A percentile compares a stretch with the other conserved stretches of the same genome.
Conservation (phyloP, 2,113 vertebrate species). For the Oryzias celebensis region DNA sequence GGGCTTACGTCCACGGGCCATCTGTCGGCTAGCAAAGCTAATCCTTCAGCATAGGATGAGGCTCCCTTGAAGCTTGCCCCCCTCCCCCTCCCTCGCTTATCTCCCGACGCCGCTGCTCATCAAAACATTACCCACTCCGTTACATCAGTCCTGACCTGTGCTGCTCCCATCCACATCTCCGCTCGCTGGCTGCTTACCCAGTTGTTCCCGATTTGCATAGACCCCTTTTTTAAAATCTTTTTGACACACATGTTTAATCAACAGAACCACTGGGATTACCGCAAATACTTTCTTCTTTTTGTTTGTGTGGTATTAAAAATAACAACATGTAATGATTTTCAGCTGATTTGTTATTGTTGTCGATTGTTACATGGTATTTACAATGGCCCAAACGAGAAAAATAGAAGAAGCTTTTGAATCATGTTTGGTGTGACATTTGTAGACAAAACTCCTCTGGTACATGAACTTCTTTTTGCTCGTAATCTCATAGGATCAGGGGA, state of each 20-base stretch:
- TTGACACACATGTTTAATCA: conserved; percentile 27
- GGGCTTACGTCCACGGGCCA: conserved; percentile 62
- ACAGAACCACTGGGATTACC: conserved; percentile 27
- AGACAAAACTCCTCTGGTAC: too few relatives aligned
- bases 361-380: background rate
- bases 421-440: too few relatives aligned
- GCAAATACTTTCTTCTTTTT: conserved; percentile 29
- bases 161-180: conserved; percentile 27
- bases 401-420: too few relatives aligned
- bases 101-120: conserved; percentile 31
- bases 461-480: too few relatives aligned
- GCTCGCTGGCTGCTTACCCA: conserved; percentile 18
- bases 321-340: conserved; percentile 3
- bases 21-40: conserved; percentile 69
- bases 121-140: conserved; percentile 36
- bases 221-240: conserved; percentile 50
- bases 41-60: conserved; percentile 53
- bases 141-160: conserved; percentile 52
- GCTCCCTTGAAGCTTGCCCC: conserved; percentile 37
- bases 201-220: conserved; percentile 52
- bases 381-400: background rate
- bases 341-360: background rate
- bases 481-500: too few relatives aligned
- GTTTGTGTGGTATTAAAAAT: conserved; percentile 1
- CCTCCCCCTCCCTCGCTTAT: conserved; percentile 1